These are phyloP conservation scores for Euproctis similis DNA, from an alignment of 2,888 invertebrate genomes.

Conservation along the genomic window DNA sequence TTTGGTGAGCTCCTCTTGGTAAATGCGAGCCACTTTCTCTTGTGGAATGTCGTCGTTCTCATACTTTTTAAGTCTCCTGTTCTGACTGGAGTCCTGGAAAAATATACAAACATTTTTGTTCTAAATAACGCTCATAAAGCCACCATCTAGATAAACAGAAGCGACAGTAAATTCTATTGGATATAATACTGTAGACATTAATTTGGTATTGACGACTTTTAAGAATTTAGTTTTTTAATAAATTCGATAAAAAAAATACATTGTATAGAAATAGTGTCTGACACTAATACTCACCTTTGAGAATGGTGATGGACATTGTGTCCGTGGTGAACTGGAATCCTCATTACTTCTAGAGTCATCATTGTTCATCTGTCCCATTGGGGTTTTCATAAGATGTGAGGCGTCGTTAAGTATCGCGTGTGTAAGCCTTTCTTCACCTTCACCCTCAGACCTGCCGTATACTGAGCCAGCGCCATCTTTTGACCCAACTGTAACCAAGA, in stretches of 20 bases:
- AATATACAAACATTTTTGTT: conserved; percentile 2
- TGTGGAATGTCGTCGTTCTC: conserved; percentile 97
- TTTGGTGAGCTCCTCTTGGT: conserved; percentile 95
- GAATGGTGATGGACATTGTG: conserved; percentile 88
- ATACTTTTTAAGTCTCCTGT: conserved; percentile 87
- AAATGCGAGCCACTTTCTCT: conserved; percentile 95
- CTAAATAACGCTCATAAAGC: no score
- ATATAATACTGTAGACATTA: no score
- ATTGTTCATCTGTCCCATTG: conserved; percentile 61
- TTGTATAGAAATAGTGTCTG: background rate
- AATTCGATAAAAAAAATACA: background rate
- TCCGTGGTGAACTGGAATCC: conserved; percentile 86
- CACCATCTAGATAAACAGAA: background rate
- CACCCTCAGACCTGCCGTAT: conserved; percentile 84
- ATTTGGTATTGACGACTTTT: no score
- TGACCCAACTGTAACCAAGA: conserved; percentile 73
- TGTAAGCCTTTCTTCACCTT: conserved; percentile 92
- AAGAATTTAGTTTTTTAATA: no score
- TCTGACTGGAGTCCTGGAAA: conserved; percentile 79
- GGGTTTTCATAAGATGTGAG: conserved; percentile 89
- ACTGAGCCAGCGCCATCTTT: conserved; percentile 87
- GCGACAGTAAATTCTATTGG: no score
- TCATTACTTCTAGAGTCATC: conserved; percentile 84
- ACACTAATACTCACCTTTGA: conserved; percentile 72
- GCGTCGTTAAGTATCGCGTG: conserved; percentile 93